phyloP scores from a whole-genome alignment of 2,888 invertebrate species.

The Tyria jacobaeae region DNA sequence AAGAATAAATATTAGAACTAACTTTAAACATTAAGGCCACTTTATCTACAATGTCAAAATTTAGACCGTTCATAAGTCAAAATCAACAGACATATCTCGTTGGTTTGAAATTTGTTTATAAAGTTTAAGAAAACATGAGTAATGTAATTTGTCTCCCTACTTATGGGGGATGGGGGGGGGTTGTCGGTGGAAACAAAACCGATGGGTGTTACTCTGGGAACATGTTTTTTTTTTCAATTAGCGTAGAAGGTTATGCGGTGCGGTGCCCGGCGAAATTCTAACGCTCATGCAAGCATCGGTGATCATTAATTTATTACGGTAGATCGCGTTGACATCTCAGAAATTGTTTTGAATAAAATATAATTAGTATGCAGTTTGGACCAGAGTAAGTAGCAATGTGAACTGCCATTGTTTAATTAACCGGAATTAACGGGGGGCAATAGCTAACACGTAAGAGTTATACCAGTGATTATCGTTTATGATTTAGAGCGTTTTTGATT shows the following conservation, averaged over 20 bases:
- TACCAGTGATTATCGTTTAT: too few relatives aligned
- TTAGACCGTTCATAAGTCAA: too few relatives aligned
- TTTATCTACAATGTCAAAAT: constrained; percentile 1
- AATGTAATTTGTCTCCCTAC: not conserved
- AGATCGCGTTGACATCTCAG: not conserved
- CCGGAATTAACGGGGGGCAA: too few relatives aligned
- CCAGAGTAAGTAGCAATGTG: too few relatives aligned
- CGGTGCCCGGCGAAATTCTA: not conserved
- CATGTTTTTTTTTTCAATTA: constrained; percentile 4
- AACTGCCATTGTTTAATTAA: too few relatives aligned
- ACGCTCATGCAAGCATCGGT: not conserved
- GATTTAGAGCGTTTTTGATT: too few relatives aligned
- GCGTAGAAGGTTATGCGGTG: not conserved
- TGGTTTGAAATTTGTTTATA: not conserved
- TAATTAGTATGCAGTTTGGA: too few relatives aligned
- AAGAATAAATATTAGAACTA: not conserved
- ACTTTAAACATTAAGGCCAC: constrained; percentile 1
- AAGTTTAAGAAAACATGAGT: not conserved
- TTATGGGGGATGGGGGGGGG: too few relatives aligned
- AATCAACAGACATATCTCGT: not conserved
- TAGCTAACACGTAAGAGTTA: too few relatives aligned
- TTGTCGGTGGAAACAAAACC: not conserved
- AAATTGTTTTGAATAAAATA: too few relatives aligned
- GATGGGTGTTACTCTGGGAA: not conserved
- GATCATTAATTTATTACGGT: not conserved